Conservation (phyloP, 2,888 invertebrate genomes). For the Agrotis segetum region DNA sequence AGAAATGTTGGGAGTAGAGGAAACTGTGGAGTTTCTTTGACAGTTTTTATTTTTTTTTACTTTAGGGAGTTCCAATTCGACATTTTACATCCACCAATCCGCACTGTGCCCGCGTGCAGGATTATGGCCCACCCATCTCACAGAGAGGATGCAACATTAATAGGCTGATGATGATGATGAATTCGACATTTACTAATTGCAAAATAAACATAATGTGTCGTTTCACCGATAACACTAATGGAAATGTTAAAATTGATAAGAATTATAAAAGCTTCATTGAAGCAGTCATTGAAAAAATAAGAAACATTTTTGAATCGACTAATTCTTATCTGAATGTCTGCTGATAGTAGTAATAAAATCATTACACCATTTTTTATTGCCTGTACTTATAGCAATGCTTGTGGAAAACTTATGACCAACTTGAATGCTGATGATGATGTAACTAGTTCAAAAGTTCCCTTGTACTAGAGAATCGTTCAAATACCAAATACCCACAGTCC, state of each 20-base stretch:
- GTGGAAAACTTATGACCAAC: too few relatives aligned
- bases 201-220: neutral
- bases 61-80: neutral
- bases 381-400: neutral
- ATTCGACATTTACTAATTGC: neutral
- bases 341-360: too few relatives aligned
- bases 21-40: conserved; percentile 27
- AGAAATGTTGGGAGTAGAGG: conserved; percentile 36
- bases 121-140: too few relatives aligned
- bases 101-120: too few relatives aligned
- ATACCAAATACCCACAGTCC: conserved; percentile 38
- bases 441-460: neutral
- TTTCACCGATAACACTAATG: too few relatives aligned
- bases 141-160: too few relatives aligned
- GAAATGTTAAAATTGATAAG: too few relatives aligned
- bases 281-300: neutral
- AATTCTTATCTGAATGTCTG: too few relatives aligned
- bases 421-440: neutral
- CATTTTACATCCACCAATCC: too few relatives aligned
- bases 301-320: neutral
- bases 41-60: neutral
- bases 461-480: neutral
- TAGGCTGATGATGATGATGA: too few relatives aligned
- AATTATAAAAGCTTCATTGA: neutral
- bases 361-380: too few relatives aligned